These are phyloP conservation scores for Drosophila navojoa DNA, from an alignment of 1,140 invertebrate species.

Conservation along the genomic window DNA sequence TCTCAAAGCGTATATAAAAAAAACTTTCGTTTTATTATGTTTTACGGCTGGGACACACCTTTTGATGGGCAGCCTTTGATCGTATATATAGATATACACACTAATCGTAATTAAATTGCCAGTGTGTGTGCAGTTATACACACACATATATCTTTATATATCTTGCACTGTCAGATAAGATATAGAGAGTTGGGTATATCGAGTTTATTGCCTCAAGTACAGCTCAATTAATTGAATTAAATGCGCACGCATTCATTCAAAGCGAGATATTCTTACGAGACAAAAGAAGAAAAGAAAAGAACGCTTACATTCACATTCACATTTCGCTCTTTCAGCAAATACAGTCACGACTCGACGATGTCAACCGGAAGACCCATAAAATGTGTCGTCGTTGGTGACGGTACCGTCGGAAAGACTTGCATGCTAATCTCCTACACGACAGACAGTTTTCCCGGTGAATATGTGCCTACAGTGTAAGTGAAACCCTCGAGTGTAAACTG, in stretches of 20 bases:
- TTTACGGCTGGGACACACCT: constrained; percentile 59
- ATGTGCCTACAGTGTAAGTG: constrained; percentile 97
- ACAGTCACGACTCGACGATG: constrained; percentile 84
- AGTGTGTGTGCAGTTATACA: constrained; percentile 34
- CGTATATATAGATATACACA: constrained; percentile 17
- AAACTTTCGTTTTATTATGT: constrained; percentile 69
- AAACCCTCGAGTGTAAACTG: no score
- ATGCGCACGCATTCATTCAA: constrained; percentile 61
- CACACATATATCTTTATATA: constrained; percentile 1
- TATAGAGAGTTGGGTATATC: constrained; percentile 11
- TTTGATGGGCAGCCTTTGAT: constrained; percentile 62
- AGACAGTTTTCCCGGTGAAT: constrained; percentile 99
- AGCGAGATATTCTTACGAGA: constrained; percentile 30
- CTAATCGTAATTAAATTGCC: constrained; percentile 46
- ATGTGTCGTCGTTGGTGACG: constrained; percentile 90
- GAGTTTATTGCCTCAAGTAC: constrained; percentile 74
- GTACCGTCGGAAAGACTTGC: constrained; percentile 99
- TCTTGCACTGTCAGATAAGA: constrained; percentile 51
- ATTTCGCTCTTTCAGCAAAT: constrained; percentile 50
- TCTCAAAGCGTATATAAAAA: constrained; percentile 56
- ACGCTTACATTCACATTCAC: constrained; percentile 15
- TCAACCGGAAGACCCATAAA: constrained; percentile 96
- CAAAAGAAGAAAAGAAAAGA: neutral
- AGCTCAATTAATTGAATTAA: constrained; percentile 82
- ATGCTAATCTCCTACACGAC: constrained; percentile 99